phyloP scores from a whole-genome alignment of 2,113 vertebrate genomes.

The Butastur rufipennis region DNA sequence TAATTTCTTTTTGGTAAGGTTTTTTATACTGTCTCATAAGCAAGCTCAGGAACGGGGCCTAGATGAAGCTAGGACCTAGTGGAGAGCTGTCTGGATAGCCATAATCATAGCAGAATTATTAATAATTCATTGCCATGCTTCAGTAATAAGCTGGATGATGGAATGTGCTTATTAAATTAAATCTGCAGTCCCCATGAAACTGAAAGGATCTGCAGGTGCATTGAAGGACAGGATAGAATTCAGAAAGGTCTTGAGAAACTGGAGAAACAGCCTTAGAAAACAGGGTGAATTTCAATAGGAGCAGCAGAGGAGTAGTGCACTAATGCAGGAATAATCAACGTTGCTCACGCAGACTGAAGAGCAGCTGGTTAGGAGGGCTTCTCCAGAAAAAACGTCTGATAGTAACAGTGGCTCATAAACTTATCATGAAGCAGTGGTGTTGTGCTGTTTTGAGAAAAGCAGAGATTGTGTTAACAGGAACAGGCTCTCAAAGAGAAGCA shows the following conservation, averaged over 20 bases:
- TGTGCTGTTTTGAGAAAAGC: neutral
- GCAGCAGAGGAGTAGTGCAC: neutral
- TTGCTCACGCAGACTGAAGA: neutral
- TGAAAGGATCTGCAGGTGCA: neutral
- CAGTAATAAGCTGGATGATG: neutral
- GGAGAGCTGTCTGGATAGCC: neutral
- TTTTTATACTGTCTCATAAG: neutral
- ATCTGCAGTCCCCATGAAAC: neutral
- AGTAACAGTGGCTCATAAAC: neutral
- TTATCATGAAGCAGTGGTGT: neutral
- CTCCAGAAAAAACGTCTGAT: neutral
- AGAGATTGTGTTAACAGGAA: neutral
- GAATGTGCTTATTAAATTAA: neutral
- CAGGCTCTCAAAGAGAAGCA: neutral
- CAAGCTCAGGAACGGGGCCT: neutral
- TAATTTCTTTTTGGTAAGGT: neutral
- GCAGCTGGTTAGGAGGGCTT: neutral
- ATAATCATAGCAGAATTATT: neutral
- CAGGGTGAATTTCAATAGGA: neutral
- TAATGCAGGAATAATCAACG: neutral
- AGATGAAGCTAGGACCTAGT: neutral
- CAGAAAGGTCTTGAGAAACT: neutral
- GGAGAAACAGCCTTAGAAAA: neutral
- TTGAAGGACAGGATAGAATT: neutral
- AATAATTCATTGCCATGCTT: neutral